These are phyloP conservation scores for Plodia interpunctella DNA, from an alignment of 1,140 invertebrate genomes.

Conservation along the genomic window DNA sequence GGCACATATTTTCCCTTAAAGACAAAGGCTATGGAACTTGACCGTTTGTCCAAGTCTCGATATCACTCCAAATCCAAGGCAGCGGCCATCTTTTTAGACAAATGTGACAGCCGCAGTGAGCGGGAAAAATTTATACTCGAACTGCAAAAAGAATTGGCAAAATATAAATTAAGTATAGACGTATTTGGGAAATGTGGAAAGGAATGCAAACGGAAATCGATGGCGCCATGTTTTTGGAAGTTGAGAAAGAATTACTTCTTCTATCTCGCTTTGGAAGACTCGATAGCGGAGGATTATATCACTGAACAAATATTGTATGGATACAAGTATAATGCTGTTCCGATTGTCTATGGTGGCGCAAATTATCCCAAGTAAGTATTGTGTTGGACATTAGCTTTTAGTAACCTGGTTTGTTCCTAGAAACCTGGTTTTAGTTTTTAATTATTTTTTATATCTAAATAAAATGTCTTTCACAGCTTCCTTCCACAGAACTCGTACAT, in stretches of 20 bases:
- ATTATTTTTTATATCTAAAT: not conserved
- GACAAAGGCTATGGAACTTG: not conserved
- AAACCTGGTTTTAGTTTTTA: too few relatives aligned
- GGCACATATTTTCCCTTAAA: slow-evolving; percentile 29
- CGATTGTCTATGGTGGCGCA: slow-evolving; percentile 74
- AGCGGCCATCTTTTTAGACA: slow-evolving; percentile 81
- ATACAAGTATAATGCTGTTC: slow-evolving; percentile 69
- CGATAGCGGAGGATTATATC: slow-evolving; percentile 77
- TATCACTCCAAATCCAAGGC: slow-evolving; percentile 55
- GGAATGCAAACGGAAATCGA: slow-evolving; percentile 40
- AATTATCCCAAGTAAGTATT: slow-evolving; percentile 29
- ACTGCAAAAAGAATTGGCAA: slow-evolving; percentile 75
- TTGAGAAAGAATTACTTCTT: slow-evolving; percentile 79
- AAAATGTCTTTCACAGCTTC: slow-evolving; percentile 24
- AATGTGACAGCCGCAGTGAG: slow-evolving; percentile 78
- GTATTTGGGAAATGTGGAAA: slow-evolving; percentile 81
- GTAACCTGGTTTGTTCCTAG: too few relatives aligned
- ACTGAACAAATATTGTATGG: slow-evolving; percentile 79
- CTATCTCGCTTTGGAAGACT: slow-evolving; percentile 84
- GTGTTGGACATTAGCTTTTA: too few relatives aligned
- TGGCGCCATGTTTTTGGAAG: slow-evolving; percentile 62
- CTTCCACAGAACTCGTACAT: slow-evolving; percentile 51
- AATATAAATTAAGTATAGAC: slow-evolving; percentile 74
- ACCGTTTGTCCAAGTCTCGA: slow-evolving; percentile 18
- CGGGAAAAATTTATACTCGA: slow-evolving; percentile 79